Evolutionary conservation across 2,113 vertebrate species (phyloP).

Genomic region (Amblyornis subalaris): DNA sequence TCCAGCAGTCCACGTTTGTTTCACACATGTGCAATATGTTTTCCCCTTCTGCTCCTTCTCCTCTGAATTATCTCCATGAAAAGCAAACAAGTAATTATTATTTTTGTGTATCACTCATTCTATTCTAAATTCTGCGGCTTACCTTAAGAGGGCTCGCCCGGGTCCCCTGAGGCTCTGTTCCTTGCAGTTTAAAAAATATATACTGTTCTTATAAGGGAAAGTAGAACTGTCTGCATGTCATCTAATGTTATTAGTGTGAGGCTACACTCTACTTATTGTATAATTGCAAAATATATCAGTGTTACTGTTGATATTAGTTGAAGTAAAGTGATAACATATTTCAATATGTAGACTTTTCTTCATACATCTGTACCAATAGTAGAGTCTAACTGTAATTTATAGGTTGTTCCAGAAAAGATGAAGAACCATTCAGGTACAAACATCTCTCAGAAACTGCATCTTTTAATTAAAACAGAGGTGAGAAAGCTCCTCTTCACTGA

Average conservation of each 20-base stretch:
- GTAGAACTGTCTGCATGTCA: conserved; percentile 82
- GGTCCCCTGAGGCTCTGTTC: conserved; percentile 71
- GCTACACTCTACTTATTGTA: conserved; percentile 83
- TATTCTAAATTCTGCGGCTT: conserved; percentile 36
- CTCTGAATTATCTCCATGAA: conserved; percentile 30
- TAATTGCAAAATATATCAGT: conserved; percentile 87
- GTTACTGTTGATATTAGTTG: conserved; percentile 85
- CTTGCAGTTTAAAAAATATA: conserved; percentile 67
- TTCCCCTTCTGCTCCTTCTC: conserved; percentile 62
- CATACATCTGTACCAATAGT: conserved; percentile 75
- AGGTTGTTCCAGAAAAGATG: conserved; percentile 82
- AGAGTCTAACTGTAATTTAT: conserved; percentile 75
- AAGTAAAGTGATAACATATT: conserved; percentile 88
- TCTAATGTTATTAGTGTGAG: conserved; percentile 72
- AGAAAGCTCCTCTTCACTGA: conserved; percentile 10
- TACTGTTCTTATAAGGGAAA: conserved; percentile 61
- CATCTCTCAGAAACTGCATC: conserved; percentile 11
- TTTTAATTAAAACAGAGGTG: neutral
- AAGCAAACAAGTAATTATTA: conserved; percentile 1
- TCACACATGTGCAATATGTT: conserved; percentile 70
- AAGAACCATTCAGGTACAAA: conserved; percentile 41
- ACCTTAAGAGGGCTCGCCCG: conserved; percentile 30
- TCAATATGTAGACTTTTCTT: conserved; percentile 78
- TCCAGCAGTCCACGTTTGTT: conserved; percentile 48
- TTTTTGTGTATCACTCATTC: neutral